These are phyloP conservation scores for Morpho helenor DNA, from an alignment of 2,888 invertebrate genomes.

Conservation along the genomic window DNA sequence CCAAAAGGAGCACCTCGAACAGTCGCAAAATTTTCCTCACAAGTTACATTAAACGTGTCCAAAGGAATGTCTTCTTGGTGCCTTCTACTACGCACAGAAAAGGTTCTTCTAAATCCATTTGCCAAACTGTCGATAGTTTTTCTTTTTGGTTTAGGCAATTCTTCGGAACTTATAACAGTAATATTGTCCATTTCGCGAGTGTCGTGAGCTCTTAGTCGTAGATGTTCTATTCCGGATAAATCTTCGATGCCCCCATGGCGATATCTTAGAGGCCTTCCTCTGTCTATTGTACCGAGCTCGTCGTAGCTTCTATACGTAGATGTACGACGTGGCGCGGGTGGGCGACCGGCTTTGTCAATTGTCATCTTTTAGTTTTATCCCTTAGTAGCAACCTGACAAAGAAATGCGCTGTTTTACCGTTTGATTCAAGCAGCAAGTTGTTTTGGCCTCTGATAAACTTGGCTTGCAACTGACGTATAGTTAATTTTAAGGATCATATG, in stretches of 20 bases:
- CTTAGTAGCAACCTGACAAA: conserved; percentile 57
- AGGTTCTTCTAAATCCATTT: conserved; percentile 65
- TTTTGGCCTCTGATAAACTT: conserved; percentile 24
- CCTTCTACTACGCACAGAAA: conserved; percentile 61
- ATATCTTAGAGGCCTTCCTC: conserved; percentile 56
- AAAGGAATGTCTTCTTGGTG: conserved; percentile 64
- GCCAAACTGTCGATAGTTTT: conserved; percentile 68
- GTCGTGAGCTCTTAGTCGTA: conserved; percentile 40
- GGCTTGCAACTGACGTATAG: conserved; percentile 24
- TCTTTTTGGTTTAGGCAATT: conserved; percentile 58
- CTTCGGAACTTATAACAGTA: conserved; percentile 70
- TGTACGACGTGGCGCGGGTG: conserved; percentile 63
- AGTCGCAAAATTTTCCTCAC: conserved; percentile 65
- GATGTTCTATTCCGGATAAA: conserved; percentile 56
- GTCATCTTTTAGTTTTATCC: conserved; percentile 57
- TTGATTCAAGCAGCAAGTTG: conserved; percentile 12
- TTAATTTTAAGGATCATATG: too few relatives aligned
- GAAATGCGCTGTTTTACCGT: conserved; percentile 45
- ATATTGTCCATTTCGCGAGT: conserved; percentile 63
- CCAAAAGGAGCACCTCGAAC: conserved; percentile 69
- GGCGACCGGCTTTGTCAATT: conserved; percentile 65
- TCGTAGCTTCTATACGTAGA: conserved; percentile 74
- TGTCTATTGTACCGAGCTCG: conserved; percentile 63
- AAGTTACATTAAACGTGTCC: conserved; percentile 59
- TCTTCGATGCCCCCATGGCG: conserved; percentile 68